Percentiles rank a stretch among this genome's conserved stretches.
These are phyloP conservation scores for Merodon equestris DNA, from an alignment of 2,888 invertebrate species.

Conservation along the genomic window DNA sequence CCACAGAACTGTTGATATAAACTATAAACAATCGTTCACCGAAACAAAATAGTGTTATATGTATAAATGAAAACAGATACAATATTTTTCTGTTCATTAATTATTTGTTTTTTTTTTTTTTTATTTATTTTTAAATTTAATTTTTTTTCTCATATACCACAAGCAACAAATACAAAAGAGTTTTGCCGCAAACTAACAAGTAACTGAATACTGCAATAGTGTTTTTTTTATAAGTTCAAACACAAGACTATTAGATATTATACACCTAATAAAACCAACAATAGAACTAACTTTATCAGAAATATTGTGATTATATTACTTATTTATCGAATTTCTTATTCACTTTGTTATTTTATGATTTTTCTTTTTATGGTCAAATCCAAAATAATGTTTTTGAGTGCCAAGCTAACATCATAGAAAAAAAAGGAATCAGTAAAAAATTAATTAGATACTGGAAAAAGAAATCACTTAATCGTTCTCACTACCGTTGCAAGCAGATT, in stretches of 20 bases:
- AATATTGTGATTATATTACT: conserved; percentile 28
- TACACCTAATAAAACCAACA: conserved; percentile 48
- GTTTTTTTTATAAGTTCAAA: conserved; percentile 47
- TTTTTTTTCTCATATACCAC: conserved; percentile 36
- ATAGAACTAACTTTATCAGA: conserved; percentile 60
- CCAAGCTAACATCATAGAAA: conserved; percentile 74
- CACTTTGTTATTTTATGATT: conserved; percentile 3
- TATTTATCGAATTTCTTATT: conserved; percentile 37
- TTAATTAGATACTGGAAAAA: conserved; percentile 35
- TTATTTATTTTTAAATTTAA: conserved; percentile 30
- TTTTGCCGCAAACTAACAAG: conserved; percentile 64
- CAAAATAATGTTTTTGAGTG: conserved; percentile 74
- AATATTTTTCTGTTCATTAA: conserved; percentile 4
- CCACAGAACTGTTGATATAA: conserved; percentile 67
- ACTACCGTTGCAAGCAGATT: conserved; percentile 55
- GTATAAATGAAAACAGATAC: conserved; percentile 17
- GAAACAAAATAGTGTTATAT: conserved; percentile 66
- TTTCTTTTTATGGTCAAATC: conserved; percentile 23
- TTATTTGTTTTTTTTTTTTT: conserved; percentile 18
- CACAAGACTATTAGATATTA: conserved; percentile 62
- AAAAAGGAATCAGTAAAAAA: conserved; percentile 8
- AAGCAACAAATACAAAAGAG: conserved; percentile 40
- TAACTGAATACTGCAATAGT: conserved; percentile 68
- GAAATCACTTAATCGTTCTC: conserved; percentile 13
- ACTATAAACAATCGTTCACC: conserved; percentile 69